A percentile compares a stretch with the other conserved stretches of the same genome.
Conservation (phyloP, 2,797 vertebrate species). For the Channa striata region DNA sequence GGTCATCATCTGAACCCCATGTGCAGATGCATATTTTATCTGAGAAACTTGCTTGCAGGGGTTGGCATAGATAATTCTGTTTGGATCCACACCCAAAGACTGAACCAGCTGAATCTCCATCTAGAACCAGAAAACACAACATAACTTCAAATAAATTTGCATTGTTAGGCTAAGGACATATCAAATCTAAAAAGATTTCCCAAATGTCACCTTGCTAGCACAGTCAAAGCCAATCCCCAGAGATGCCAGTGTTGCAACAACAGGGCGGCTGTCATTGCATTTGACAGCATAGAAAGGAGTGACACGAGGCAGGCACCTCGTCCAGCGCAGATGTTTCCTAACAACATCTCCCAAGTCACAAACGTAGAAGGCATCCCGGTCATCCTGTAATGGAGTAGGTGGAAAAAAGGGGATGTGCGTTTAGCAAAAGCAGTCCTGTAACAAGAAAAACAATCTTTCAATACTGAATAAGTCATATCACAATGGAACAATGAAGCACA, state of each 20-base stretch:
- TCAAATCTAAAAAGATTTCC: no score
- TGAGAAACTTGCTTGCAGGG: constrained; percentile 99
- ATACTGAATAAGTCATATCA: neutral
- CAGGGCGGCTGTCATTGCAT: constrained; percentile 92
- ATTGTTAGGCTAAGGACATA: no score
- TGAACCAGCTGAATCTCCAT: constrained; percentile 96
- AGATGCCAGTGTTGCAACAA: constrained; percentile 90
- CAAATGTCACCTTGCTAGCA: constrained; percentile 93
- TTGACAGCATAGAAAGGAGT: constrained; percentile 97
- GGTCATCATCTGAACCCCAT: constrained; percentile 98
- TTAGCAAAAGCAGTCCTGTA: neutral
- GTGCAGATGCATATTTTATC: constrained; percentile 95
- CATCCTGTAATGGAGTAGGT: constrained; percentile 84
- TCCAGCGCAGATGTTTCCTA: constrained; percentile 95
- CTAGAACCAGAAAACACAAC: constrained; percentile 77
- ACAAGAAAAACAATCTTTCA: neutral
- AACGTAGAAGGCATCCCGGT: constrained; percentile 96
- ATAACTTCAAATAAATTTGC: no score
- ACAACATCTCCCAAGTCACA: constrained; percentile 95
- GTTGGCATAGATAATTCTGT: constrained; percentile 97
- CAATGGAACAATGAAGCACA: neutral
- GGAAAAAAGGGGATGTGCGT: neutral
- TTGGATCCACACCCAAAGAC: constrained; percentile 91
- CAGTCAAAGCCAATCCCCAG: constrained; percentile 96
- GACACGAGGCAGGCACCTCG: constrained; percentile 90